phyloP scores from a whole-genome alignment of 2,888 invertebrate species.

The Drosophila birchii region DNA sequence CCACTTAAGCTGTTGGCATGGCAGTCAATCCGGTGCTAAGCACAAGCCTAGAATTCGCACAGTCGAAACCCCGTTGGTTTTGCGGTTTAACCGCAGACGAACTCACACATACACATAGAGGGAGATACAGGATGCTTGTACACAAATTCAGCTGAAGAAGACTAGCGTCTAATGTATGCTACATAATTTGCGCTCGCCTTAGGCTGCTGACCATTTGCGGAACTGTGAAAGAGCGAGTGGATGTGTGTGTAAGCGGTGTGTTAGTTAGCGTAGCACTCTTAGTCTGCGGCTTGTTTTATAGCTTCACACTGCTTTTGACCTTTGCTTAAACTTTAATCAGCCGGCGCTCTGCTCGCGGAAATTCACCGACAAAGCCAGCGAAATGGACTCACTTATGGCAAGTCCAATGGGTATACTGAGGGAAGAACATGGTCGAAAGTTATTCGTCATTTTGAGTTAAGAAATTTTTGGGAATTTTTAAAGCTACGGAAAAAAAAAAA shows the following conservation, averaged over 20 bases:
- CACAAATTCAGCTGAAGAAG: conserved; percentile 11
- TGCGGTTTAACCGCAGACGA: conserved; percentile 60
- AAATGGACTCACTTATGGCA: conserved; percentile 19
- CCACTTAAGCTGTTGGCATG: conserved; percentile 79
- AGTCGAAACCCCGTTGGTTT: conserved; percentile 49
- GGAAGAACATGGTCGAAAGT: background rate
- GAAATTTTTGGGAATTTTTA: background rate
- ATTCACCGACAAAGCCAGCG: conserved; percentile 35
- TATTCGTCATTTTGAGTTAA: background rate
- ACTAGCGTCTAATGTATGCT: conserved; percentile 66
- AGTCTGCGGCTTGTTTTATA: conserved; percentile 80
- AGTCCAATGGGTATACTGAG: conserved; percentile 5
- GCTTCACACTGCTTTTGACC: conserved; percentile 77
- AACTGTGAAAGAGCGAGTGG: background rate
- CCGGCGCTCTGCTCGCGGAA: conserved; percentile 43
- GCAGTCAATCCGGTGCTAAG: conserved; percentile 77
- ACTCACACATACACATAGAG: conserved; percentile 20
- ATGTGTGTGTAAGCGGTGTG: conserved; percentile 22
- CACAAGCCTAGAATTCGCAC: conserved; percentile 43
- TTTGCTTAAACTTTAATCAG: conserved; percentile 76
- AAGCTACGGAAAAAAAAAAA: background rate
- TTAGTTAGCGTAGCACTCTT: conserved; percentile 46
- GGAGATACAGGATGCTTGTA: conserved; percentile 14
- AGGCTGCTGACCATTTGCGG: conserved; percentile 52
- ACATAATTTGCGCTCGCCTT: conserved; percentile 71